A percentile compares a stretch with the other conserved stretches of the same genome.
Conservation (phyloP, 2,888 invertebrate species). For the Calliopum simillimum region DNA sequence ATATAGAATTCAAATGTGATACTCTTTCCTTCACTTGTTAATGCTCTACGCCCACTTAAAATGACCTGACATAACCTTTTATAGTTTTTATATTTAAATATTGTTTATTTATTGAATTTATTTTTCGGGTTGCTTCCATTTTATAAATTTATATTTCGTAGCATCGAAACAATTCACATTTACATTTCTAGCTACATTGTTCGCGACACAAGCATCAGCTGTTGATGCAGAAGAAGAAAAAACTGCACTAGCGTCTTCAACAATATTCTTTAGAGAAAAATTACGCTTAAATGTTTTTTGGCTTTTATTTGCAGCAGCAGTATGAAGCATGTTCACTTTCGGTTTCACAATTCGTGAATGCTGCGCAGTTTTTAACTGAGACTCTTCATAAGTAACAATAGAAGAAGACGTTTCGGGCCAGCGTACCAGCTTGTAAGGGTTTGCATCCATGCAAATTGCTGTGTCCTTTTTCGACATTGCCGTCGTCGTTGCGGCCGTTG, state of each 20-base stretch:
- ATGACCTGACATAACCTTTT: too few relatives aligned
- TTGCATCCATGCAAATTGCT: neutral
- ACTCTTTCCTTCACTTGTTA: too few relatives aligned
- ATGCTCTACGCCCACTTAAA: too few relatives aligned
- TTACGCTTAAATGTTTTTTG: too few relatives aligned
- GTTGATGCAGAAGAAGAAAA: neutral
- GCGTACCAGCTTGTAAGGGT: neutral
- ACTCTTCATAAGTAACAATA: too few relatives aligned
- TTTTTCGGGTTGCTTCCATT: neutral
- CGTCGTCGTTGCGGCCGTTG: conserved; percentile 28
- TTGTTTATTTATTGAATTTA: neutral
- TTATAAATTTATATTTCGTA: conserved; percentile 4
- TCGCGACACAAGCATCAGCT: neutral
- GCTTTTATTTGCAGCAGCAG: neutral
- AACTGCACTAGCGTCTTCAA: neutral
- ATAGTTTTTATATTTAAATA: too few relatives aligned
- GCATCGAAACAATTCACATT: neutral
- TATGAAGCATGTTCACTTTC: too few relatives aligned
- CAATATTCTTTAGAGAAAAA: too few relatives aligned
- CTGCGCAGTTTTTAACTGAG: too few relatives aligned
- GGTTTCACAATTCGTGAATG: too few relatives aligned
- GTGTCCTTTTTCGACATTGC: conserved; percentile 17
- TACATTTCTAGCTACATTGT: neutral
- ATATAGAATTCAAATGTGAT: too few relatives aligned
- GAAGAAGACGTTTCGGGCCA: neutral